Evolutionary conservation across 2,113 vertebrate genomes (phyloP).

Genomic region (Potamarius usumacintae): DNA sequence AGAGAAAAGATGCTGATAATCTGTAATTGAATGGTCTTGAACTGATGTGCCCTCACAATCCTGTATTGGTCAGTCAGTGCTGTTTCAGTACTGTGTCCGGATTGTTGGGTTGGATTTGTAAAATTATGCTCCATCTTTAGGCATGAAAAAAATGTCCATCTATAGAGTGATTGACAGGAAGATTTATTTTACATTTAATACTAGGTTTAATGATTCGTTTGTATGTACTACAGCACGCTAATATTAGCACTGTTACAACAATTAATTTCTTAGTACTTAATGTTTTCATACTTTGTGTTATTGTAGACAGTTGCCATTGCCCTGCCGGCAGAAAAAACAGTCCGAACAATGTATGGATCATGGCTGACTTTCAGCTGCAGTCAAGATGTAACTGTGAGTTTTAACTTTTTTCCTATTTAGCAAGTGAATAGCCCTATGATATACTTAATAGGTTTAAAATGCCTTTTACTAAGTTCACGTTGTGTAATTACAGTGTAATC

Average conservation of each 20-base stretch:
- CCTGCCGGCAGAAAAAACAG: constrained; percentile 53
- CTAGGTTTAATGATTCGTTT: too few relatives aligned
- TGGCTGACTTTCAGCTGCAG: constrained; percentile 80
- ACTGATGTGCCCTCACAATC: background rate
- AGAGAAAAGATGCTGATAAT: background rate
- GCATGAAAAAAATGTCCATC: background rate
- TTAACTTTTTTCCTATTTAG: background rate
- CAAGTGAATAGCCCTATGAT: background rate
- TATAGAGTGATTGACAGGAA: background rate
- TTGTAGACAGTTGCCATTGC: constrained; percentile 68
- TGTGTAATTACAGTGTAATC: background rate
- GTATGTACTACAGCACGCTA: background rate
- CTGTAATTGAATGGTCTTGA: background rate
- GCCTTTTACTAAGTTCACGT: background rate
- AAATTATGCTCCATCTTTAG: background rate
- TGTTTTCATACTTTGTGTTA: constrained; percentile 28
- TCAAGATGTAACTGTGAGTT: constrained; percentile 76
- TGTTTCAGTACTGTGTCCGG: background rate
- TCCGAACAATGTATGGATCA: constrained; percentile 83
- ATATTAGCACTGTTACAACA: background rate
- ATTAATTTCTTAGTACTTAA: background rate
- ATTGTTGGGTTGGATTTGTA: background rate
- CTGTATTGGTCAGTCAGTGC: background rate
- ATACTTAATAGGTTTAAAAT: background rate
- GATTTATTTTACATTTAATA: background rate